A percentile compares a stretch with the other conserved stretches of the same genome.
Evolutionary conservation across 2,888 invertebrate genomes (phyloP).

Genomic region (Molanna angustata): DNA sequence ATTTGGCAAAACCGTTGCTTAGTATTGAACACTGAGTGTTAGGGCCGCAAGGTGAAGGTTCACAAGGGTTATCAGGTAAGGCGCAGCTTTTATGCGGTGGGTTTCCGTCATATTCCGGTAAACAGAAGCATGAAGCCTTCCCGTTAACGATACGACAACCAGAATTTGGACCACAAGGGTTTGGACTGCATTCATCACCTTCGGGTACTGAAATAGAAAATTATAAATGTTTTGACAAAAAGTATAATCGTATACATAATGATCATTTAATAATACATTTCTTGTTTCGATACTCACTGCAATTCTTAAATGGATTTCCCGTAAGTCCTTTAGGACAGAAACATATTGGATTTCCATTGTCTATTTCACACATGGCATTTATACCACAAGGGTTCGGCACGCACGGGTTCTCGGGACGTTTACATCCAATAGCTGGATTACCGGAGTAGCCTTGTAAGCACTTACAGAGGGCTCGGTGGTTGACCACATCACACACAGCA

Average conservation of each 20-base stretch:
- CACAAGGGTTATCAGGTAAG: constrained; percentile 75
- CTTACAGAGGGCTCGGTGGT: constrained; percentile 77
- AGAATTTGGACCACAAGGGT: constrained; percentile 81
- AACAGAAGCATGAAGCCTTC: constrained; percentile 80
- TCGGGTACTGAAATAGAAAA: constrained; percentile 68
- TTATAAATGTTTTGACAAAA: not conserved
- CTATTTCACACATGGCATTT: constrained; percentile 80
- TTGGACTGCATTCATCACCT: constrained; percentile 78
- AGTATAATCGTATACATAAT: not conserved
- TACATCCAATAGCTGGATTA: constrained; percentile 69
- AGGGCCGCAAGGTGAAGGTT: constrained; percentile 83
- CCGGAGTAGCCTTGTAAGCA: constrained; percentile 81
- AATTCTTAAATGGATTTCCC: constrained; percentile 86
- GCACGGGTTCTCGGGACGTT: constrained; percentile 74
- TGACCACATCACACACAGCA: constrained; percentile 77
- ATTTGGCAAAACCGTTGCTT: constrained; percentile 79
- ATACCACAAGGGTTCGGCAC: constrained; percentile 84
- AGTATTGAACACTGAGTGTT: constrained; percentile 81
- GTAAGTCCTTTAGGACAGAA: constrained; percentile 86
- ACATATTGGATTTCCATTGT: constrained; percentile 83
- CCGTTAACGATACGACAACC: constrained; percentile 76
- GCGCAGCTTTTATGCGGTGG: constrained; percentile 72
- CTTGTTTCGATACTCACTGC: constrained; percentile 70
- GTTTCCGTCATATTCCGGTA: constrained; percentile 83
- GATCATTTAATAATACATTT: not conserved